phyloP scores from a whole-genome alignment of 2,113 vertebrate genomes.

The Hyla sarda region DNA sequence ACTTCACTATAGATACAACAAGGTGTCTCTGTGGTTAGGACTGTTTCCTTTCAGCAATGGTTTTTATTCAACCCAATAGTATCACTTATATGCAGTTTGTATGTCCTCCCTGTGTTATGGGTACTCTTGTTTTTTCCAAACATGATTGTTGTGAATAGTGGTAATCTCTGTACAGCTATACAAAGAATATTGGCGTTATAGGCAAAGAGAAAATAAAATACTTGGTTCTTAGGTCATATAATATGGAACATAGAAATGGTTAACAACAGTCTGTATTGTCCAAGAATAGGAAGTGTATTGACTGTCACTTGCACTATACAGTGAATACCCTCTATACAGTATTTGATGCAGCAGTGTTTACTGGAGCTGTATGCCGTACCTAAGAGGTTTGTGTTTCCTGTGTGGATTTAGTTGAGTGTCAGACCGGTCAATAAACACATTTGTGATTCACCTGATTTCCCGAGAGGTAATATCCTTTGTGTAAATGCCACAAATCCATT shows the following conservation, averaged over 20 bases:
- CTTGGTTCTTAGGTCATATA: not conserved
- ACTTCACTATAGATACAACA: not conserved
- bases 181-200: no score
- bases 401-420: conserved; percentile 51
- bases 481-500: conserved; percentile 56
- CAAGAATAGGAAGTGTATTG: not conserved
- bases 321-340: not conserved
- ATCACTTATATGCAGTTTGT: not conserved
- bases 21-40: not conserved
- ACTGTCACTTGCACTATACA: not conserved
- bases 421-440: conserved; percentile 47
- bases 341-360: not conserved
- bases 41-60: not conserved
- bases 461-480: conserved; percentile 55
- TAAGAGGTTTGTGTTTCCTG: conserved; percentile 44
- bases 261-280: not conserved
- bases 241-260: not conserved
- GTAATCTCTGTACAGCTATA: not conserved
- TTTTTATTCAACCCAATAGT: no score
- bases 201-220: no score
- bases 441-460: conserved; percentile 57
- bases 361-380: not conserved
- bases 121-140: not conserved
- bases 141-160: not conserved
- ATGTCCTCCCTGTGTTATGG: not conserved